phyloP scores from a whole-genome alignment of 2,113 vertebrate species.

The Columba janthina region DNA sequence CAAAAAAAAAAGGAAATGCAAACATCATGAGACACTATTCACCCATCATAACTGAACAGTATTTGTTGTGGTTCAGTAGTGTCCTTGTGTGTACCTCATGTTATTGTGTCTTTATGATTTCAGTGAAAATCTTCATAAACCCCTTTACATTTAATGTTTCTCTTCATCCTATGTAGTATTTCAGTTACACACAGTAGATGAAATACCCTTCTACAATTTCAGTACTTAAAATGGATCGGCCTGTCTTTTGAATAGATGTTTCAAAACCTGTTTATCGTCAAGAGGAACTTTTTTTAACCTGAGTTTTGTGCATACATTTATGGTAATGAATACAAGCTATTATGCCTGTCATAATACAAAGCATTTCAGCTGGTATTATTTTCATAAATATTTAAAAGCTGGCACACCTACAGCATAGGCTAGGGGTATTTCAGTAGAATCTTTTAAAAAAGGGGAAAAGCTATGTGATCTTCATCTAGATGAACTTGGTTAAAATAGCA shows the following conservation, averaged over 20 bases:
- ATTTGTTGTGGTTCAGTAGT: not conserved
- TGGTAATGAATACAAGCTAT: slow-evolving; percentile 16
- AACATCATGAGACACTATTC: not conserved
- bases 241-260: not conserved
- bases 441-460: not conserved
- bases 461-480: not conserved
- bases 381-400: slow-evolving; percentile 41
- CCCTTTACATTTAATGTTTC: not conserved
- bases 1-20: not conserved
- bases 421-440: not conserved
- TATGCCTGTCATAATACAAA: slow-evolving; percentile 15
- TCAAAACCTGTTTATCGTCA: not conserved
- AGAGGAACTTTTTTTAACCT: not conserved
- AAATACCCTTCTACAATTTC: not conserved
- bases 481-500: not conserved
- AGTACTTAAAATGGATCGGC: not conserved
- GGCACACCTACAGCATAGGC: not conserved
- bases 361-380: not conserved
- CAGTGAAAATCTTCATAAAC: not conserved
- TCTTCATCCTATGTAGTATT: not conserved
- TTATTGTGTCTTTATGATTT: not conserved
- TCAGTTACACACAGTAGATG: not conserved
- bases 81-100: not conserved
- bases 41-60: not conserved
- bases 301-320: not conserved